A percentile compares a stretch with the other conserved stretches of the same genome.
Evolutionary conservation across 1,140 invertebrate species (phyloP).

Genomic region (Formica selysi): DNA sequence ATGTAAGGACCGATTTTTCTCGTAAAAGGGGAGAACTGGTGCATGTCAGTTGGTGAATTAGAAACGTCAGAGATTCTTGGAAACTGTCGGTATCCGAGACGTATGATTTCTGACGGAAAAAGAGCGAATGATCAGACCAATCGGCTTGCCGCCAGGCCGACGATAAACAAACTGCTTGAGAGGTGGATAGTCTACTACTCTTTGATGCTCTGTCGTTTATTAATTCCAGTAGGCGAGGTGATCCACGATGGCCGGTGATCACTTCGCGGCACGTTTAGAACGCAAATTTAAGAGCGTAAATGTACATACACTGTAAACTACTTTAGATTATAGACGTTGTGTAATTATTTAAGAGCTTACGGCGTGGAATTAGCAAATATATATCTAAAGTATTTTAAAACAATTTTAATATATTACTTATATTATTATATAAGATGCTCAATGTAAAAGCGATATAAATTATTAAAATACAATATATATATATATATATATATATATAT

Average conservation of each 20-base stretch:
- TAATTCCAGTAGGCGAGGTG: constrained; percentile 82
- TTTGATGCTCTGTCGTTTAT: constrained; percentile 85
- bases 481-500: no score
- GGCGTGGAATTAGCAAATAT: neutral
- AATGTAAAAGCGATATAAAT: neutral
- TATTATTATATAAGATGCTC: neutral
- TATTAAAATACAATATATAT: neutral
- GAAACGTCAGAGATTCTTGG: constrained; percentile 77
- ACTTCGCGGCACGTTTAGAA: constrained; percentile 29
- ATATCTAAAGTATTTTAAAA: neutral
- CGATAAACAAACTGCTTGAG: constrained; percentile 83
- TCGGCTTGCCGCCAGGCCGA: constrained; percentile 68
- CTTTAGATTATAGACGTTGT: neutral
- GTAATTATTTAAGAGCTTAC: neutral
- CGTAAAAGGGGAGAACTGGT: constrained; percentile 73
- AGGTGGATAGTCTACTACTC: constrained; percentile 75
- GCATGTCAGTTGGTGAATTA: constrained; percentile 80
- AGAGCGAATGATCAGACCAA: constrained; percentile 68
- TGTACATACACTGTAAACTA: constrained; percentile 15
- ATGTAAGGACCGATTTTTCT: constrained; percentile 12
- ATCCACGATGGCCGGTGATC: constrained; percentile 38
- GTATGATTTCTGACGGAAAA: constrained; percentile 69
- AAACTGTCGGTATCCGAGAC: constrained; percentile 75
- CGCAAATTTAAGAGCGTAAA: constrained; percentile 18
- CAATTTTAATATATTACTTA: constrained; percentile 5